Evolutionary conservation across 2,797 vertebrate species (phyloP), one percentile per base, ranked within the genome.

Genomic region (Diplodus puntazzo): DNA sequence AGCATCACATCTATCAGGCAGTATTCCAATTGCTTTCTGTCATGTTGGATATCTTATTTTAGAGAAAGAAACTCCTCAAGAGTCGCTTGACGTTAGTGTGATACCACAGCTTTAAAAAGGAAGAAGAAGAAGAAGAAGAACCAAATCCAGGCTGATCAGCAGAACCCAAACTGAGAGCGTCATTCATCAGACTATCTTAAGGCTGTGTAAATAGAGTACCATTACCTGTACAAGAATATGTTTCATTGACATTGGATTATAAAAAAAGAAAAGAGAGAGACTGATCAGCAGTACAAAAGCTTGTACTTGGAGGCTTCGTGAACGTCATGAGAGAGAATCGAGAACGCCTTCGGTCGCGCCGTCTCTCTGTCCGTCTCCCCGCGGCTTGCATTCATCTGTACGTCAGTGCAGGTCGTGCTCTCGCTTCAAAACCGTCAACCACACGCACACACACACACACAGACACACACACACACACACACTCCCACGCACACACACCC

Each of bases 201-300:
- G 93, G 94, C 94, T 86, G 89, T 84, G 79, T 82, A 83, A 87
- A 84, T 84, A 81, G 64, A 85, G 91, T 82, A 89, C 79, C 85
- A 52, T 80, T 64, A 86, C 34, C 89, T 92, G 91, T 92, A 89
- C 88, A 90, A 74, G 63, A 88, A 75, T 50, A 77, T 66, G 82
- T 75, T 70, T 82, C 80, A 87, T 62, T 72, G 68, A 88, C 70
- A 70, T 23, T 79, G 50, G 77, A 88, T 81, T 82, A 75, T 81
- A 64, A 79, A n/a, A 57, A 27, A 58, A 42, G 61, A 79, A n/a
- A 27, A 58, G 57, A 27, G 30, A 60, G 61, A 65, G 64, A 48
- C 39, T 34, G 73, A 87, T 79, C 61, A 72, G 75, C 72, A 77
- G 89, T 81, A 92, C 84, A 91, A 90, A 88, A 81, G 43, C 77